Base-by-base conservation (phyloP, 2,113 vertebrate species). In the Phaethon lepturus region DNA sequence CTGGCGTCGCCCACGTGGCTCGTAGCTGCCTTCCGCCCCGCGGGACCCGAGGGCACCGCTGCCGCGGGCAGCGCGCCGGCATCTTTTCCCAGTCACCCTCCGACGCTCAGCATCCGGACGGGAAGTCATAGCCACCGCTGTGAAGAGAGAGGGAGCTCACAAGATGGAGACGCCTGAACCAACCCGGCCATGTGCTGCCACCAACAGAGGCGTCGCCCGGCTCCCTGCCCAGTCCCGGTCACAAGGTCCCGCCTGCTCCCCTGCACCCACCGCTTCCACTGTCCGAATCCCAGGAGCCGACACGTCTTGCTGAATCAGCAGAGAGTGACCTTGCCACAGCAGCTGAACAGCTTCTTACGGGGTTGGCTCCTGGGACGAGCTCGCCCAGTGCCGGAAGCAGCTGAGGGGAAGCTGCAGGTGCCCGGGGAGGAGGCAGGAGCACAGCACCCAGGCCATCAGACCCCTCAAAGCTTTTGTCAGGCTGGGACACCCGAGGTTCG, bases 41-140 rank as follows among this genome's bases (percentile, higher is more conserved):
- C 2, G 7, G 62, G 29, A 76, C 75, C 75, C 58, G n/a, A 80
- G 50, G 58, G 18, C 45, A 73, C 42, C 2, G 1, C 69, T 42
- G 62, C 5, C 0, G n/a, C 24, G 12, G 11, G 22, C 35, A 33
- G 50, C 1, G 0, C 0, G 0, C 31, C 8, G 15, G 47, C 17
- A 24, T 28, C 55, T 74, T 67, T 79, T 35, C 15, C 40, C 53
- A 20, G 13, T 45, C 17, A 55, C 23, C 0, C 31, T 45, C 20
- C 26, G 0, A 25, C 11, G 15, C 75, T 66, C 59, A 49, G 53
- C 55, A 77, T 50, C 50, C 40, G 11, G 58, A 58, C 0, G 11
- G 33, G 15, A 80, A 71, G 50, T 2, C 1, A 0, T 17, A 0
- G 2, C 42, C 75, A 50, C 38, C 26, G 17, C 55, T 50, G 4